Evolutionary conservation across 2,797 vertebrate genomes (phyloP).

Genomic region (Neosalanx taihuensis): DNA sequence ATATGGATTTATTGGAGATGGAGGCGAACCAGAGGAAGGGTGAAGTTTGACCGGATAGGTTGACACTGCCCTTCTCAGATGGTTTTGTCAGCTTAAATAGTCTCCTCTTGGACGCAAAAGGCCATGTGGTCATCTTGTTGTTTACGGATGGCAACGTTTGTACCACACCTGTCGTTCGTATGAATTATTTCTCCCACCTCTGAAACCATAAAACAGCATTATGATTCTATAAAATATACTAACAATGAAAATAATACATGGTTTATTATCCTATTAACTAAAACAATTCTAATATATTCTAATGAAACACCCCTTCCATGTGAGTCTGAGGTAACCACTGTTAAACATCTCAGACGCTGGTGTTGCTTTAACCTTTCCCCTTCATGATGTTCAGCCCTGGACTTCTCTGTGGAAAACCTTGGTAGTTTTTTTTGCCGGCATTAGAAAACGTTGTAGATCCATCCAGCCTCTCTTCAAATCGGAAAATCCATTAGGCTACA

Average conservation of each 20-base stretch:
- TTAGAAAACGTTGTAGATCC: slow-evolving; percentile 4
- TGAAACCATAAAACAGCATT: not conserved
- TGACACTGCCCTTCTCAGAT: slow-evolving; percentile 3
- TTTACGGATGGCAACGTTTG: slow-evolving; percentile 20
- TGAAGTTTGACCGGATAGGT: slow-evolving; percentile 27
- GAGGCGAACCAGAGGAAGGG: slow-evolving; percentile 10
- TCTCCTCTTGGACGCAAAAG: slow-evolving; percentile 22
- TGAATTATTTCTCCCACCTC: not conserved
- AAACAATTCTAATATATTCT: not conserved
- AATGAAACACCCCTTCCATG: not conserved
- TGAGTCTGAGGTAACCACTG: not conserved
- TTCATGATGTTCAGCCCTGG: not conserved
- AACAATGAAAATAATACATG: not conserved
- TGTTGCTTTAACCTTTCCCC: not conserved
- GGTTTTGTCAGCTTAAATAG: slow-evolving; percentile 14
- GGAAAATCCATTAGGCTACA: not conserved
- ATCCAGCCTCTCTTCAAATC: not conserved
- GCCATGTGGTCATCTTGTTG: slow-evolving; percentile 16
- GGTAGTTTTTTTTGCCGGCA: slow-evolving; percentile 8
- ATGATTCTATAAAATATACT: not conserved
- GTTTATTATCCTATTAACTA: not conserved
- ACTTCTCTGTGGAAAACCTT: slow-evolving; percentile 30
- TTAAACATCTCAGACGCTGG: not conserved
- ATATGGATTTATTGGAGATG: slow-evolving; percentile 50
- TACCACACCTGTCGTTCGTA: slow-evolving; percentile 10